phyloP scores from a whole-genome alignment of 2,113 vertebrate species.

The Syngnathoides biaculeatus region DNA sequence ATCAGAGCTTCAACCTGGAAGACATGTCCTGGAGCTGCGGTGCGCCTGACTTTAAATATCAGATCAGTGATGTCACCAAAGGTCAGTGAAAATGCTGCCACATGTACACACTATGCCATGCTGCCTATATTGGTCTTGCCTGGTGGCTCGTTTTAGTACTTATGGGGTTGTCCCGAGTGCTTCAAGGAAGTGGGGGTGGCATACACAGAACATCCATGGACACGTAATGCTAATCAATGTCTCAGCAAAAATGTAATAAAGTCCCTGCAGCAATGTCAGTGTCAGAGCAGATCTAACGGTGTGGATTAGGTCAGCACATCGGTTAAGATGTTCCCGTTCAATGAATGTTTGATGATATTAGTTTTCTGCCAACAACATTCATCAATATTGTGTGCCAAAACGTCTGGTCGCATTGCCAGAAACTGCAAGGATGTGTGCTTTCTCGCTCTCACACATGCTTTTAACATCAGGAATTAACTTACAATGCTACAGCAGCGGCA shows the following conservation, averaged over 20 bases:
- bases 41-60: conserved; percentile 86
- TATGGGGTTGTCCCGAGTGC: not conserved
- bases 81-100: conserved; percentile 67
- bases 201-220: conserved; percentile 5
- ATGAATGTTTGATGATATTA: too few relatives aligned
- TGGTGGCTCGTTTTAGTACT: not conserved
- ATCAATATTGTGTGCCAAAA: too few relatives aligned
- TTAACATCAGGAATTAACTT: too few relatives aligned
- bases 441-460: too few relatives aligned
- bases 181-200: conserved; percentile 2
- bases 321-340: too few relatives aligned
- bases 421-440: too few relatives aligned
- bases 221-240: conserved; percentile 25
- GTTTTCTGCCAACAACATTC: too few relatives aligned
- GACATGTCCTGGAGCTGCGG: conserved; percentile 97
- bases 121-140: not conserved
- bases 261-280: not conserved
- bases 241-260: not conserved
- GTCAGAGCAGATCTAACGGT: not conserved
- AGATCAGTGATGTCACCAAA: conserved; percentile 85
- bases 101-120: not conserved
- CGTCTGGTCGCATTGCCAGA: too few relatives aligned
- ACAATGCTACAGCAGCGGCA: too few relatives aligned
- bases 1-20: conserved; percentile 91
- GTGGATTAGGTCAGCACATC: too few relatives aligned